Evolutionary conservation across 2,113 vertebrate species (phyloP), one percentile per base, ranked within the genome.

Genomic region (Rhabdornis inornatus): DNA sequence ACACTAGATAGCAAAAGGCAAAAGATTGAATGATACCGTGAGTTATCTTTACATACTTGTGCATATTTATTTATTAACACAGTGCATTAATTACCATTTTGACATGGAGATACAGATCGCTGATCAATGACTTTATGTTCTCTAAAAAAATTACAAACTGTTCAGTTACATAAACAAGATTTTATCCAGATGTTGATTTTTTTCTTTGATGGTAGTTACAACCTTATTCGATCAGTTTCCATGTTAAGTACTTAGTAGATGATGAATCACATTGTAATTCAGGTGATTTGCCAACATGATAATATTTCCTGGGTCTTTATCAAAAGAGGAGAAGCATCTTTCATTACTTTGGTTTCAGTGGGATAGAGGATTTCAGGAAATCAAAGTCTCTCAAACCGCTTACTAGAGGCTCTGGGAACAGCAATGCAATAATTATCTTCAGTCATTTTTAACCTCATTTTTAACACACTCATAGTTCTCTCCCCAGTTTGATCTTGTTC

Each of bases 21-120:
- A 21, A 69, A 77, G 10, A 68, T n/a, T 3, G 13, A 65, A 52
- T 40, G 13, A 50, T 55, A 22, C 18, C 0, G 0, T 42, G 39
- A 59, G 33, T 42, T 83, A 60, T 16, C 11, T 59, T 42, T n/a
- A 56, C 47, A 35, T n/a, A 9, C 5, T 25, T 83, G 14, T 47
- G 8, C 25, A 25, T 69, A 50, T 70, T 65, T 80, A 33, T 56
- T 14, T 64, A 30, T 60, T 86, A 83, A 64, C 40, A 56, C 12
- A 76, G 30, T 59, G 28, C 23, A 33, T 71, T 84, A 39, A 65
- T 70, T 80, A 23, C 13, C 37, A 33, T 63, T 95, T 80, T 86
- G 56, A 88, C 31, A 75, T 13, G 57, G 31, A 31, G 13, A 37
- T 14, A 52, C 22, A 59, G 63, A 71, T n/a, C 11, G 45, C 63